Evolutionary conservation across 35 echinoderm and acorn worm species (phyloP), one percentile per base, ranked within the genome.

Genomic region (Heliocidaris erythrogramma): DNA sequence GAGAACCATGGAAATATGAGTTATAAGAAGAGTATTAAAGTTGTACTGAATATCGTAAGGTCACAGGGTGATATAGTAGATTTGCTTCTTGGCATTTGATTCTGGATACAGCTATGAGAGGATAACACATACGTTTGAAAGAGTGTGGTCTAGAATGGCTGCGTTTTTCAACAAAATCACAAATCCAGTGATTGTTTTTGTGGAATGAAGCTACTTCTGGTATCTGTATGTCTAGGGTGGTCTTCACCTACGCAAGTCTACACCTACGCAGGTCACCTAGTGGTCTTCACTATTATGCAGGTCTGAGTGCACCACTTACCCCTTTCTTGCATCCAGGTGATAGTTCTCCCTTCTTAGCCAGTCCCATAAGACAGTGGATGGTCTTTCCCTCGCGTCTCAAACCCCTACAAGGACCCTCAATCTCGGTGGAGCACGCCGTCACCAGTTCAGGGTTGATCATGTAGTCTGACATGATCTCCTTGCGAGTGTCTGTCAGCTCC

Each of bases 401-500:
- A 2, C 98, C 98, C 12, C 87, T 88, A 56, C 98, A 99, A 0
- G 92, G 35, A 0, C 27, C 42, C 0, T 60, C 94, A 14, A 99
- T 99, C 52, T 99, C 96, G 1, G 49, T 47, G 9, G 18, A 32
- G 93, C 98, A 99, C 17, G 13, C 42, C 21, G 90, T 71, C 30
- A 99, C 90, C 31, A 99, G 94, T 85, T 97, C 97, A 11, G 98
- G 97, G 85, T 99, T 97, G 31, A 99, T 60, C 94, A 97, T 96
- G 91, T 97, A 99, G 95, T 99, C 98, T 24, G 95, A 96, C 98
- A 99, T 97, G 49, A 99, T 84, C 47, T 96, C 91, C 91, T 97
- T 97, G 10, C 97, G 96, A 21, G 85, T 96, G 61, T 99, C 98
- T 87, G 96, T 94, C 32, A 99, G 85, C 49, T 99, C 98, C 2